Evolutionary conservation across 2,888 invertebrate species (phyloP).

Genomic region (Tiliacea aurago): DNA sequence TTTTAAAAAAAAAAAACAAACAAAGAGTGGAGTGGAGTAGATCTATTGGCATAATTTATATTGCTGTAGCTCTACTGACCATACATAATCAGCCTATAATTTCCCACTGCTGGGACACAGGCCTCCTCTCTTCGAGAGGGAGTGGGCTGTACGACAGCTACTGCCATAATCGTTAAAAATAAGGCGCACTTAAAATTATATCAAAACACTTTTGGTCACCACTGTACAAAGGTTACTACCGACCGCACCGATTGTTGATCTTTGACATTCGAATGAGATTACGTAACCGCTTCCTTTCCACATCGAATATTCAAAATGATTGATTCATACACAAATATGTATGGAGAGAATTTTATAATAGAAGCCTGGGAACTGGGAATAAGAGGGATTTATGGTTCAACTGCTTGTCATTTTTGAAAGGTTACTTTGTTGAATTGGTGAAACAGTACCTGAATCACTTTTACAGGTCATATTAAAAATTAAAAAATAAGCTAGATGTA

Average conservation of each 20-base stretch:
- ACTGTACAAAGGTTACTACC: conserved; percentile 62
- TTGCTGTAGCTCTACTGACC: neutral
- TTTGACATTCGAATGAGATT: conserved; percentile 74
- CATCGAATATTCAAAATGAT: conserved; percentile 64
- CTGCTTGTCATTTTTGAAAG: conserved; percentile 7
- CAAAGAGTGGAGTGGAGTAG: no score
- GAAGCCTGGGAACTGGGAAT: conserved; percentile 45
- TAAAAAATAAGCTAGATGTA: no score
- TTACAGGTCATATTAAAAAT: no score
- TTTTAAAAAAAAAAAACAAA: no score
- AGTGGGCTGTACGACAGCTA: no score
- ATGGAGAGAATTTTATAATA: conserved; percentile 32
- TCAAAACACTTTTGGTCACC: conserved; percentile 35
- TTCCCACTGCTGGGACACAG: no score
- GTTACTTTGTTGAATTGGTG: neutral
- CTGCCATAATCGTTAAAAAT: neutral
- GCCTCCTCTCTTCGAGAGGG: no score
- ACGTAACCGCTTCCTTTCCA: conserved; percentile 69
- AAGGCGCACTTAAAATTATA: neutral
- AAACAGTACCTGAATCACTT: no score
- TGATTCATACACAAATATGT: conserved; percentile 58
- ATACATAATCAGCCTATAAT: no score
- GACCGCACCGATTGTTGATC: conserved; percentile 69
- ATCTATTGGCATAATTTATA: neutral
- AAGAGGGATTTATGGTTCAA: conserved; percentile 2